These are phyloP conservation scores for Dendrolimus pini DNA, from an alignment of 2,888 invertebrate species.

Conservation along the genomic window DNA sequence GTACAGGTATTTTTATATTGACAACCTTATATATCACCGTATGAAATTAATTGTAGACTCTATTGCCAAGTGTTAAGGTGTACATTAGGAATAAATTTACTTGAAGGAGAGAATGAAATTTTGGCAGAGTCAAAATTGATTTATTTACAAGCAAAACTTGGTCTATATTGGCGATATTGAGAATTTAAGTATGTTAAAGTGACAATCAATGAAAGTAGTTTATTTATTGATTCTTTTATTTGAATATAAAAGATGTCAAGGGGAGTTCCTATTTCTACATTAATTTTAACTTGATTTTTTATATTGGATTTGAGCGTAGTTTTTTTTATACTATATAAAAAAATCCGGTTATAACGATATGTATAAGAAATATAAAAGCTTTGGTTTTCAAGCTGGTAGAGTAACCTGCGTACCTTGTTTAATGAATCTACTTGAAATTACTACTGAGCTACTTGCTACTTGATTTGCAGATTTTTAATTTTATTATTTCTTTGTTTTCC, in stretches of 20 bases:
- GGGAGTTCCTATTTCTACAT: constrained; percentile 23
- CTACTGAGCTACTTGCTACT: too few species aligned
- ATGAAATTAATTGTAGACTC: not conserved
- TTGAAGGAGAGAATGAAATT: not conserved
- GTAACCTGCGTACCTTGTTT: too few species aligned
- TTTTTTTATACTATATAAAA: too few species aligned
- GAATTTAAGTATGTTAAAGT: not conserved
- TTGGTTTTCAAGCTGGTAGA: too few species aligned
- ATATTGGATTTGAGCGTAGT: too few species aligned
- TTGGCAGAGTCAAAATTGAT: not conserved
- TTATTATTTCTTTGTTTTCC: too few species aligned
- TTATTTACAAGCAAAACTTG: not conserved
- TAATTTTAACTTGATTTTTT: too few species aligned
- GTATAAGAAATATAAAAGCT: too few species aligned
- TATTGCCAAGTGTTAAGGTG: not conserved
- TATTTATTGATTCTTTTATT: constrained; percentile 8
- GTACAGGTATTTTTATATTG: not conserved
- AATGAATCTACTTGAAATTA: too few species aligned
- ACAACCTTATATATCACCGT: not conserved
- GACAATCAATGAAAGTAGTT: not conserved
- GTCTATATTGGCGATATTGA: not conserved
- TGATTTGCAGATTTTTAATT: too few species aligned
- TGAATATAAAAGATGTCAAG: not conserved
- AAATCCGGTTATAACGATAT: too few species aligned
- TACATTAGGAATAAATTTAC: not conserved